A percentile compares a stretch with the other conserved stretches of the same genome.
phyloP scores from a whole-genome alignment of 2,888 invertebrate genomes.

The Melanophora roralis region DNA sequence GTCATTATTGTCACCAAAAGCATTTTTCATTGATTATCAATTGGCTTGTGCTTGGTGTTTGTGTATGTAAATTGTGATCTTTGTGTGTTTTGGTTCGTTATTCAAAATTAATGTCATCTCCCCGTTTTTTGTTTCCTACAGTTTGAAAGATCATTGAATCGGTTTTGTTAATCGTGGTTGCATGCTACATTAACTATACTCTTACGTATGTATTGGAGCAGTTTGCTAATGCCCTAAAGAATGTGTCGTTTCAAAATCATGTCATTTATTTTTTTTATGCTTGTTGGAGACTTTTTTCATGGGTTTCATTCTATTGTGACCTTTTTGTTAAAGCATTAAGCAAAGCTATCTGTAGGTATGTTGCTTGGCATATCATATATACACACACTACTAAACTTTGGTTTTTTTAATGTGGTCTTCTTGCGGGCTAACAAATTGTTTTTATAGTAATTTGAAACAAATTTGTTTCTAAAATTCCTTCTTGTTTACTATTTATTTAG shows the following conservation, averaged over 20 bases:
- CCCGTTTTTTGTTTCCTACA: constrained; percentile 31
- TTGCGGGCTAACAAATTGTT: too few species aligned
- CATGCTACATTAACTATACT: background rate
- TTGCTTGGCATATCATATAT: background rate
- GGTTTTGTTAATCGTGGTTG: background rate
- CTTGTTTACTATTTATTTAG: too few species aligned
- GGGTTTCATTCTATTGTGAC: constrained; percentile 7
- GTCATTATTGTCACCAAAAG: constrained; percentile 51
- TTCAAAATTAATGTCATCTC: constrained; percentile 58
- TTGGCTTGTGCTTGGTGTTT: constrained; percentile 13
- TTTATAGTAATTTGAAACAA: too few species aligned
- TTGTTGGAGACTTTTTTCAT: constrained; percentile 5
- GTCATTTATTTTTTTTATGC: constrained; percentile 23
- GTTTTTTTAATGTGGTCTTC: background rate
- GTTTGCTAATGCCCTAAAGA: background rate
- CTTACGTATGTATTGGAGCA: background rate
- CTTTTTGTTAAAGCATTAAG: constrained; percentile 36
- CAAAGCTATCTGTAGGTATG: background rate
- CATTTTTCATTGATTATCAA: constrained; percentile 55
- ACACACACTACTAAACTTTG: constrained; percentile 38
- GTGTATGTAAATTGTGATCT: background rate
- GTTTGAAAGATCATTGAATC: background rate
- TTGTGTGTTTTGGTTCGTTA: constrained; percentile 23
- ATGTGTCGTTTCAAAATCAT: constrained; percentile 13
- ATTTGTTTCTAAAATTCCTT: too few species aligned